Evolutionary conservation across 2,113 vertebrate species (phyloP), one percentile per base, ranked within the genome.

Genomic region (Colius striatus): DNA sequence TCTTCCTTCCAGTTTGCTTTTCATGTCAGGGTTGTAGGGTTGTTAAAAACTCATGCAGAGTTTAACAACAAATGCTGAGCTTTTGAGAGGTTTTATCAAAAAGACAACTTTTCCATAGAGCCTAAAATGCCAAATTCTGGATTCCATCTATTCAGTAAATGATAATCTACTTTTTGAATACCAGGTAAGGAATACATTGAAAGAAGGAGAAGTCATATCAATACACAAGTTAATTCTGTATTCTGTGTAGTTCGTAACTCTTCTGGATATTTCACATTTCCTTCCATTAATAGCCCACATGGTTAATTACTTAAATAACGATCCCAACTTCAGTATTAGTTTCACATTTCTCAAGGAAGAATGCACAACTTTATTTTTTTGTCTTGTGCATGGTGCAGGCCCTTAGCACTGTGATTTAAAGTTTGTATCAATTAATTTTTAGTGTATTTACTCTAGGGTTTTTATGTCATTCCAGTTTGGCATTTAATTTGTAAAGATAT

Each of bases 31-130:
- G 19, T 57, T 91, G 43, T 55, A 90, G 32, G 48, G 78, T 77
- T 55, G 60, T 92, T 95, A 88, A 67, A 61, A 82, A 70, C 17
- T 36, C 66, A 90, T n/a, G n/a, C n/a, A n/a, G n/a, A n/a, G n/a
- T n/a, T n/a, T n/a, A n/a, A n/a, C n/a, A n/a, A n/a, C 47, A 95
- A 92, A 91, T 60, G 51, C 51, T 51, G 30, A 55, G 20, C 12
- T 91, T 92, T 76, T 66, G 32, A 82, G 43, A 89, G 80, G 65
- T 94, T 92, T 90, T 92, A 83, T 83, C 61, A 51, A 71, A 91
- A 77, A 55, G 14, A 8, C 48, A 77, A 43, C 15, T 57, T 94
- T 81, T 90, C 38, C 4, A 0, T 60, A 41, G 1, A 81, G 61
- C 38, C 48, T 36, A 82, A 80, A 27, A 75, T 38, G 54, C 16